Conservation (phyloP, 2,888 invertebrate genomes). For the Cheilosia variabilis region DNA sequence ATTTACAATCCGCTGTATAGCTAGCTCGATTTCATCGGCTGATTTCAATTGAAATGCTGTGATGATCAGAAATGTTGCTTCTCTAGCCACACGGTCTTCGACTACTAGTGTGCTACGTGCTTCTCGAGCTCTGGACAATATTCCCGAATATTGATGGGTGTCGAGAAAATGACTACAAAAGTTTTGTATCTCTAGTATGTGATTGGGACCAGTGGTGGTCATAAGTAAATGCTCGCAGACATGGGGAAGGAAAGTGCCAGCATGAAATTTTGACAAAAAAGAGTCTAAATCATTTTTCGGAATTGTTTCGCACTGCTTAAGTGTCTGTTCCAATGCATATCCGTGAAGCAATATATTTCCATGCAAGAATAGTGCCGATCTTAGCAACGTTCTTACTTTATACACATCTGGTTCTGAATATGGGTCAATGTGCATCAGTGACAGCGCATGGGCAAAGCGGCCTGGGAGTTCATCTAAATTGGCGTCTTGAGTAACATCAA, state of each 20-base stretch:
- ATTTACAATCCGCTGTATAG: constrained; percentile 47
- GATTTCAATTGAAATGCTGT: constrained; percentile 52
- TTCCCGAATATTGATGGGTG: constrained; percentile 12
- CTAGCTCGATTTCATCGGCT: constrained; percentile 22
- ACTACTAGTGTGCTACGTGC: not conserved
- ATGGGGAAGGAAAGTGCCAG: constrained; percentile 36
- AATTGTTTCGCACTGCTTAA: constrained; percentile 38
- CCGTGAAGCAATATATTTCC: constrained; percentile 55
- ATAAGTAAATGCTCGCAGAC: constrained; percentile 54
- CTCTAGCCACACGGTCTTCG: constrained; percentile 16
- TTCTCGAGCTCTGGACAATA: constrained; percentile 35
- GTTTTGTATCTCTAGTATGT: constrained; percentile 58
- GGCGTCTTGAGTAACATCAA: constrained; percentile 22
- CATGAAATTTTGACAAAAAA: constrained; percentile 47
- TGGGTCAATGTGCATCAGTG: constrained; percentile 45
- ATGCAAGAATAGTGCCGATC: constrained; percentile 42
- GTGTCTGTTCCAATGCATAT: constrained; percentile 32
- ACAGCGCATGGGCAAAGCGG: constrained; percentile 35
- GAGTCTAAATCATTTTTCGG: constrained; percentile 48
- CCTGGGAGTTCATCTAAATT: constrained; percentile 47
- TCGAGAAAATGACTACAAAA: constrained; percentile 62
- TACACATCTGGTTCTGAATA: constrained; percentile 33
- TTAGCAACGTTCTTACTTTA: constrained; percentile 16
- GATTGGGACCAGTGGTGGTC: constrained; percentile 57
- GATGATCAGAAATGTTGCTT: constrained; percentile 46